A percentile compares a stretch with the other conserved stretches of the same genome.
phyloP scores from a whole-genome alignment of 2,888 invertebrate genomes.

The Koerneria pararmatus region DNA sequence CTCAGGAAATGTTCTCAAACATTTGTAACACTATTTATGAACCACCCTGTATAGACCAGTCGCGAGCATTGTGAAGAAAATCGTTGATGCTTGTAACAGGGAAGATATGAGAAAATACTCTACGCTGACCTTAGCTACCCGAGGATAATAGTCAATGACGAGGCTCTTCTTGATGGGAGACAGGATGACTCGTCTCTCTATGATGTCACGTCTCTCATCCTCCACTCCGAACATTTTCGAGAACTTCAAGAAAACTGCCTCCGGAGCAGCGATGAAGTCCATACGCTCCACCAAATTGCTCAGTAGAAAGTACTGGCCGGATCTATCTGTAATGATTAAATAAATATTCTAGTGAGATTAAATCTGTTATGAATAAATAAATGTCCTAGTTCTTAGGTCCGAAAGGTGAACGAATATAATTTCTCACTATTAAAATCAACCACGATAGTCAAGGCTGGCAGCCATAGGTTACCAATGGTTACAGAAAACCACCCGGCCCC shows the following conservation, averaged over 20 bases:
- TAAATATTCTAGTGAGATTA: background rate
- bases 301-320: conserved; percentile 23
- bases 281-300: conserved; percentile 33
- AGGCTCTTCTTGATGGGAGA: conserved; percentile 28
- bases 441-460: too few species aligned
- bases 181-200: conserved; percentile 33
- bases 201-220: conserved; percentile 40
- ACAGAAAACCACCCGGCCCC: too few species aligned
- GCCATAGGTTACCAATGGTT: too few species aligned
- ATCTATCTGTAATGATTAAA: conserved; percentile 3
- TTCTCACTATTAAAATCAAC: too few species aligned
- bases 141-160: conserved; percentile 45
- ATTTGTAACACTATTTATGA: too few species aligned
- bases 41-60: too few species aligned
- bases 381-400: background rate
- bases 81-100: too few species aligned
- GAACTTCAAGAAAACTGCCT: conserved; percentile 25
- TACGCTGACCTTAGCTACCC: conserved; percentile 38
- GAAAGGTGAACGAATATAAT: too few species aligned
- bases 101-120: conserved; percentile 9
- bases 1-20: too few species aligned
- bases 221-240: conserved; percentile 33
- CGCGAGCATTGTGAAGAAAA: too few species aligned
- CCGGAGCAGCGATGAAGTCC: conserved; percentile 41
- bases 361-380: background rate